phyloP scores from a whole-genome alignment of 1,140 invertebrate genomes.

The Chlorops oryzae region DNA sequence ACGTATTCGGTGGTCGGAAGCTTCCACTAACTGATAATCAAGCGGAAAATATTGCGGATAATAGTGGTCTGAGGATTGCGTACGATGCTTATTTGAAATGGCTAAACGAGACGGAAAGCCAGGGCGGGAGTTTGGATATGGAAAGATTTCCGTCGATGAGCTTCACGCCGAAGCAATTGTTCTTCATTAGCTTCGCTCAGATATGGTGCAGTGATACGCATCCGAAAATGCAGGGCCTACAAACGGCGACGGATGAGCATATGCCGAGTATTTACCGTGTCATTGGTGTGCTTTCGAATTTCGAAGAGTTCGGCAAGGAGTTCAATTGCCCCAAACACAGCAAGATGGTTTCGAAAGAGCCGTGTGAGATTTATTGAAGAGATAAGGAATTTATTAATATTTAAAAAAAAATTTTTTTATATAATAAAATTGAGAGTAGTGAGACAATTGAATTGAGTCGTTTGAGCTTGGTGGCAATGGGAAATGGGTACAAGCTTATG shows the following conservation, averaged over 20 bases:
- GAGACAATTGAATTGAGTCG: too few relatives aligned
- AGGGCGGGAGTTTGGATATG: conserved; percentile 13
- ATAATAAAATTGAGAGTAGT: too few relatives aligned
- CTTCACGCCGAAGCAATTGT: conserved; percentile 60
- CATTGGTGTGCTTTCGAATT: conserved; percentile 62
- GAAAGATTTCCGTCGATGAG: conserved; percentile 51
- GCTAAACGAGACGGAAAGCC: conserved; percentile 47
- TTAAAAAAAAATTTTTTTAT: too few relatives aligned
- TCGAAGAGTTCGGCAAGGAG: conserved; percentile 57
- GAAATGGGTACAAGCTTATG: too few relatives aligned
- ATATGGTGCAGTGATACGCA: conserved; percentile 34
- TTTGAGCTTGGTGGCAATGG: too few relatives aligned
- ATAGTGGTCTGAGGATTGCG: conserved; percentile 60
- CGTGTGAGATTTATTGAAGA: conserved; percentile 38
- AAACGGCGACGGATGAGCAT: conserved; percentile 49
- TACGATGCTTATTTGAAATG: conserved; percentile 52
- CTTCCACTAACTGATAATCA: conserved; percentile 22
- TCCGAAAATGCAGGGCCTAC: conserved; percentile 14
- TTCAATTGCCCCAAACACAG: conserved; percentile 56
- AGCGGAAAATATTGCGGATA: conserved; percentile 64
- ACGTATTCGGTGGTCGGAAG: conserved; percentile 21
- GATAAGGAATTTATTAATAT: too few relatives aligned
- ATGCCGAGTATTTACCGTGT: conserved; percentile 54
- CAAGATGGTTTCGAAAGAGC: conserved; percentile 59
- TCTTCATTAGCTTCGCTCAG: conserved; percentile 67